Base-by-base conservation (phyloP, 2,113 vertebrate genomes). In the Sinocyclocheilus anshuiensis region DNA sequence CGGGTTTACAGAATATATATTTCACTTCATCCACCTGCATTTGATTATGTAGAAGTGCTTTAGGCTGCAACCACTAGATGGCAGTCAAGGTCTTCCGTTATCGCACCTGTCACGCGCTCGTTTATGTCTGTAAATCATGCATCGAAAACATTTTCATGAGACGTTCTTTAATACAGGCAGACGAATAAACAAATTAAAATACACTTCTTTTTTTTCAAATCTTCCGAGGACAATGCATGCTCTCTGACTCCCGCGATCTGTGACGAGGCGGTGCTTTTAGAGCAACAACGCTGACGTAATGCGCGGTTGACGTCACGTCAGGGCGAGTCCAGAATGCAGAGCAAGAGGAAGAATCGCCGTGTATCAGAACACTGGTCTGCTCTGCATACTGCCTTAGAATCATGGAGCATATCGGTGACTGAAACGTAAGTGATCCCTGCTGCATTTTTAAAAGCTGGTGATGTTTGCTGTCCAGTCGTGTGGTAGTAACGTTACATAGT, bases 261-360 rank as follows among this genome's bases (percentile, higher is more conserved):
- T 42, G 39, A 42, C 39, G 39, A 42, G 39, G 39, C 39, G 39
- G 84, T 3, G 20, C 81, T 33, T 84, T 83, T 1, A 0, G 20
- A 53, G 29, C 55, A 12, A 39, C 81, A 76, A 33, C 67, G 84
- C 90, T 91, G 72, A 92, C 92, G 93, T 92, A 88, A 90, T 22
- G 65, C 88, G 88, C 89, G 90, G 92, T 93, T 93, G 92, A 93
- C 89, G 87, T 90, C 92, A 84, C 57, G 84, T 86, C 87, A 90
- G 94, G 94, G 94, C 94, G 94, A 93, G 94, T 94, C 93, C 91
- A 33, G 33, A 87, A 90, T 92, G 93, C 93, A 93, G 92, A 61
- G 83, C 86, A 36, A 78, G 82, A 33, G 53, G 89, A 91, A 87
- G 36, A 29, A 74, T 89, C 88, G 69, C 83, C 18, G 90, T 88